phyloP scores from a whole-genome alignment of 2,888 invertebrate genomes.

The Eubasilissa splendida region DNA sequence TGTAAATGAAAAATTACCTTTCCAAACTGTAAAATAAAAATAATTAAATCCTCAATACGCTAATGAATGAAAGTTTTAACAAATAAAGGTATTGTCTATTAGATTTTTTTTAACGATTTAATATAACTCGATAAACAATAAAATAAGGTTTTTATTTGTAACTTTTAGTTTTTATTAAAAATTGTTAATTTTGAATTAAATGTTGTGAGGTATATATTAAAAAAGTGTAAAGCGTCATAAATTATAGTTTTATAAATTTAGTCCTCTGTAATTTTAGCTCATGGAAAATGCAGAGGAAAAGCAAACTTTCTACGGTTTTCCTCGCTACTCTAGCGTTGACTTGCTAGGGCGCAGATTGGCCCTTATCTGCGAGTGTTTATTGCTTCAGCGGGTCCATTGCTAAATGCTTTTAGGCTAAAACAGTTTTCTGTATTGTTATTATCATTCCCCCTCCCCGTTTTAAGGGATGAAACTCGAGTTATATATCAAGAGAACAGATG shows the following conservation, averaged over 20 bases:
- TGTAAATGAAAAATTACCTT: neutral
- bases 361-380: conserved; percentile 58
- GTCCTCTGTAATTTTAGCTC: conserved; percentile 12
- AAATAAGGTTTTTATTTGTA: too few species aligned
- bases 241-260: too few species aligned
- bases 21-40: neutral
- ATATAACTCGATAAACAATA: neutral
- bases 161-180: neutral
- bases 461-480: conserved; percentile 39
- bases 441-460: conserved; percentile 48
- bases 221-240: too few species aligned
- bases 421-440: conserved; percentile 58
- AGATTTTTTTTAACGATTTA: neutral
- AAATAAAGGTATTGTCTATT: too few species aligned
- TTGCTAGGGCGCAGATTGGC: conserved; percentile 30
- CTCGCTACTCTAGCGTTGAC: conserved; percentile 7
- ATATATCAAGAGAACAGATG: conserved; percentile 38
- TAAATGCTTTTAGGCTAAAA: conserved; percentile 59
- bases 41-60: too few species aligned
- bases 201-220: too few species aligned
- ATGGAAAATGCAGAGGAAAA: neutral
- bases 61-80: too few species aligned
- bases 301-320: neutral
- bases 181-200: neutral
- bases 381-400: conserved; percentile 58